Evolutionary conservation across 2,113 vertebrate genomes (phyloP), one percentile per base, ranked within the genome.

Genomic region (Canis aureus): DNA sequence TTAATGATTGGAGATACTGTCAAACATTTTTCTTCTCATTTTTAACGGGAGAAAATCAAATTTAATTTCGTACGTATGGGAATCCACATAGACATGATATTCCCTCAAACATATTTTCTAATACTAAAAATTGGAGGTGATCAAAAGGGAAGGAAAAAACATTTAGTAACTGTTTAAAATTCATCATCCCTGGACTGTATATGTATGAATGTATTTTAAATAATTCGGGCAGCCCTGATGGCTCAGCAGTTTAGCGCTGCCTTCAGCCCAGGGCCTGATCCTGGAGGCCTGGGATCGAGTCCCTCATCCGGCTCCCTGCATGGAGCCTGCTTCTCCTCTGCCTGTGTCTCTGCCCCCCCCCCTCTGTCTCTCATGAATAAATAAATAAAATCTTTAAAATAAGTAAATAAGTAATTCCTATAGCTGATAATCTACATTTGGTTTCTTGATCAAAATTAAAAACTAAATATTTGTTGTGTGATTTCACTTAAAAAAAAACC

Each of bases 371-470:
- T 43, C 43, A 43, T 43, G 43, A 43, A 43, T 43, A 43, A 43
- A 43, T 43, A 43, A 43, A 43, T 43, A 43, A 43, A 43, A 43
- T 43, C 43, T 43, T 43, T 43, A 43, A 43, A 43, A 43, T 43
- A 43, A 43, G 43, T 43, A 43, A 43, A 43, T 64, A 91, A 91
- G 10, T 71, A 43, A 80, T 86, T 91, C 4, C 22, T 67, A 59
- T 71, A 92, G 27, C 35, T 79, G 43, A 87, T 82, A 86, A 1
- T 25, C n/a, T 90, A 32, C 4, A 73, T 78, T 93, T 62, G 64
- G 43, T 66, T 83, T 84, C 29, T 20, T 90, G 66, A 87, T 15
- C 27, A 12, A 91, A 85, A 71, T 64, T 13, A 94, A 94, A 91
- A 82, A 27, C 8, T 35, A 82, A 93, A 55, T 35, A 82, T 71